Conservation (phyloP, 2,797 vertebrate species). For the Decapterus maruadsi region DNA sequence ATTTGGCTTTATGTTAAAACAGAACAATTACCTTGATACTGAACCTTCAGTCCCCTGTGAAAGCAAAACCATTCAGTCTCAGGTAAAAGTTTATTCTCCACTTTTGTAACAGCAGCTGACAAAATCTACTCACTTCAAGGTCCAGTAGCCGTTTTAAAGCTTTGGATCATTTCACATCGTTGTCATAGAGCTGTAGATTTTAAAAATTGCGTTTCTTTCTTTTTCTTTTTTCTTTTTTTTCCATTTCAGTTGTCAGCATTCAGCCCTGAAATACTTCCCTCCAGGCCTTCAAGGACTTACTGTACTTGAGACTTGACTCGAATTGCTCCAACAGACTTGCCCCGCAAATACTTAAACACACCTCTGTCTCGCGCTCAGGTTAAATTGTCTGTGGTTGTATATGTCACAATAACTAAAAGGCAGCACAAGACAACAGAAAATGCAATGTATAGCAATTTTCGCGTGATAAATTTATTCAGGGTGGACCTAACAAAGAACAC, state of each 20-base stretch:
- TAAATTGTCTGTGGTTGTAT: background rate
- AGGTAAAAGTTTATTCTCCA: too few relatives aligned
- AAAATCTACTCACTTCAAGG: too few relatives aligned
- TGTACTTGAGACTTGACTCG: background rate
- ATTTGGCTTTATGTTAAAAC: too few relatives aligned
- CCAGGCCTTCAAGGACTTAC: background rate
- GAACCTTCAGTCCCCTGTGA: too few relatives aligned
- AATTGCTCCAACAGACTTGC: background rate
- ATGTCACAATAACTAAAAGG: background rate
- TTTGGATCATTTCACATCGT: background rate
- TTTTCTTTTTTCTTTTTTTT: background rate
- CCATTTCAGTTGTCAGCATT: background rate
- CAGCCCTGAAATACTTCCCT: background rate
- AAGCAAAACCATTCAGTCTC: too few relatives aligned
- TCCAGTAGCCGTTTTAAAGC: too few relatives aligned
- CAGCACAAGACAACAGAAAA: slow-evolving; percentile 5
- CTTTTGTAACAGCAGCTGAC: too few relatives aligned
- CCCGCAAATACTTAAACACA: background rate
- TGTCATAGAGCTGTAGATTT: background rate
- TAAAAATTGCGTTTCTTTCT: background rate
- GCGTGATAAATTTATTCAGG: slow-evolving; percentile 20
- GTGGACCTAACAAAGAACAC: slow-evolving; percentile 38
- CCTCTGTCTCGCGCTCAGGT: background rate
- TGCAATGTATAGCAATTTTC: slow-evolving; percentile 19
- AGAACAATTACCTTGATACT: too few relatives aligned